Evolutionary conservation across 2,797 vertebrate genomes (phyloP).

Genomic region (Yasuhikotakia modesta): DNA sequence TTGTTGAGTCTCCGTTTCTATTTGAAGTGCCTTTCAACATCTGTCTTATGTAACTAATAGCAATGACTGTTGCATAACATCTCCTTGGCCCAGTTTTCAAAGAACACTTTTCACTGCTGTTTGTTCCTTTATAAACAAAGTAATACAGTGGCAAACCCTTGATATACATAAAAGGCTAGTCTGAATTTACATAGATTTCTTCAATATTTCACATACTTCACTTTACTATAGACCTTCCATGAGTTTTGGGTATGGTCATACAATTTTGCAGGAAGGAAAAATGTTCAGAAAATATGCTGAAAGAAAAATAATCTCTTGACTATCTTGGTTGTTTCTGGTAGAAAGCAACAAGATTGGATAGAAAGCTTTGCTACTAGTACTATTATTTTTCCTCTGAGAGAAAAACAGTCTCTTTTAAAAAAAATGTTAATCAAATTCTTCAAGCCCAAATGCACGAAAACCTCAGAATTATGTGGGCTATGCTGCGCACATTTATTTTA

Average conservation of each 20-base stretch:
- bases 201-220: not conserved
- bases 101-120: conserved; percentile 28
- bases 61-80: conserved; percentile 51
- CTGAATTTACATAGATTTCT: conserved; percentile 5
- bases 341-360: not conserved
- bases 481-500: not conserved
- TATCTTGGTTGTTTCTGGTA: not conserved
- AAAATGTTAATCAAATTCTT: not conserved
- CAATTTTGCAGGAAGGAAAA: not conserved
- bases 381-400: no score
- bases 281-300: no score
- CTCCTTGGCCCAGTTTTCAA: conserved; percentile 41
- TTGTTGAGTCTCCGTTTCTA: conserved; percentile 6
- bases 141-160: conserved; percentile 53
- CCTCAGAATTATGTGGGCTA: not conserved
- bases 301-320: no score
- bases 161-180: conserved; percentile 36
- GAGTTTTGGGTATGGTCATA: not conserved
- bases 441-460: no score
- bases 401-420: not conserved
- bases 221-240: not conserved
- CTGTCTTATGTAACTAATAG: conserved; percentile 46
- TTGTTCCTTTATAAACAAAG: conserved; percentile 61
- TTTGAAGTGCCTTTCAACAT: conserved; percentile 40
- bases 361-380: no score